Percentiles rank a stretch among this genome's conserved stretches.
These are phyloP conservation scores for Eupithecia tripunctaria DNA, from an alignment of 2,888 invertebrate genomes.

Conservation along the genomic window DNA sequence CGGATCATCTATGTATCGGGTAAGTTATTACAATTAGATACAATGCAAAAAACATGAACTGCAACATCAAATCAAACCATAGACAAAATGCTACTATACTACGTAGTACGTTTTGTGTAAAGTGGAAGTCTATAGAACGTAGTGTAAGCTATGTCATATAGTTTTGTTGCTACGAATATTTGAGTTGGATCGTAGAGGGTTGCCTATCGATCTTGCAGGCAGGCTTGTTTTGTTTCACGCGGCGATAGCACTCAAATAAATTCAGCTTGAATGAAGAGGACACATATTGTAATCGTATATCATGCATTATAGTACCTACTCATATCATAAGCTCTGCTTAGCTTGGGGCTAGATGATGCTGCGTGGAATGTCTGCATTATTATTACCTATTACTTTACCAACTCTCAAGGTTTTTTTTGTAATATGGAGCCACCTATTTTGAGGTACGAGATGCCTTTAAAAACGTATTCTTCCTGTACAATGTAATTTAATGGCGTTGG, in stretches of 20 bases:
- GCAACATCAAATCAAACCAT: constrained; percentile 1
- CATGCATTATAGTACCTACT: too few relatives aligned
- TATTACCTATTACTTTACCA: too few relatives aligned
- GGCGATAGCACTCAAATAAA: constrained; percentile 32
- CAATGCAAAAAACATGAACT: neutral
- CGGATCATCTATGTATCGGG: constrained; percentile 20
- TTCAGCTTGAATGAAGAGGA: constrained; percentile 7
- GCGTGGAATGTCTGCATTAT: too few relatives aligned
- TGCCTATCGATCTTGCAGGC: constrained; percentile 40
- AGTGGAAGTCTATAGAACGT: neutral
- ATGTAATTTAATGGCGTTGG: too few relatives aligned
- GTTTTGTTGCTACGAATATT: constrained; percentile 41
- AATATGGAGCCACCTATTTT: too few relatives aligned
- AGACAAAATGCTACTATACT: neutral
- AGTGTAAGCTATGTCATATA: constrained; percentile 18
- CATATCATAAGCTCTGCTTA: too few relatives aligned
- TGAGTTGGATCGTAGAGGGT: constrained; percentile 36
- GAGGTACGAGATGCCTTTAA: too few relatives aligned
- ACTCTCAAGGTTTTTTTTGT: too few relatives aligned
- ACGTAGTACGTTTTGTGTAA: neutral
- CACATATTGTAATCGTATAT: neutral
- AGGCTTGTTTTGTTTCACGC: constrained; percentile 42
- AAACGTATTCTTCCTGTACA: too few relatives aligned
- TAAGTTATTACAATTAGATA: constrained; percentile 20
- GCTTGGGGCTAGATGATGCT: too few relatives aligned